These are phyloP conservation scores for Pantherophis vulpinus DNA, from an alignment of 2,797 vertebrate genomes.

Conservation along the genomic window DNA sequence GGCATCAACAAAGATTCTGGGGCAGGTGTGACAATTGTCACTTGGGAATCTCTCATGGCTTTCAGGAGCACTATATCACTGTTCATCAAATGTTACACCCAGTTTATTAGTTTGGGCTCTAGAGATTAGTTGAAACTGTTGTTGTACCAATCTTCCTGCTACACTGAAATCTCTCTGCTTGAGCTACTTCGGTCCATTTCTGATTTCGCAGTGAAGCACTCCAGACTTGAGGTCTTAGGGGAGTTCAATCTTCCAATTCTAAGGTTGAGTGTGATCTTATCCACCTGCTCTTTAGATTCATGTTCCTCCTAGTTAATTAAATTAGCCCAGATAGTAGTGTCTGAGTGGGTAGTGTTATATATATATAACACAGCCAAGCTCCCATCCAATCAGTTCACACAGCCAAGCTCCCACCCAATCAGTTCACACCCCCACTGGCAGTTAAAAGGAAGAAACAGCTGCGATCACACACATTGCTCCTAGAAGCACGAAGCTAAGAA, in stretches of 20 bases:
- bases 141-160: background rate
- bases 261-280: background rate
- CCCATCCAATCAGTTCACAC: too few relatives aligned
- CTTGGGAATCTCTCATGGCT: background rate
- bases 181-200: background rate
- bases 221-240: background rate
- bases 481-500: too few relatives aligned
- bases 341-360: too few relatives aligned
- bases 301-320: too few relatives aligned
- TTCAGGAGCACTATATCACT: background rate
- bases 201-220: background rate
- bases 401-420: too few relatives aligned
- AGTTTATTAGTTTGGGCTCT: background rate
- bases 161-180: background rate
- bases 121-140: background rate
- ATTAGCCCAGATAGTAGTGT: too few relatives aligned
- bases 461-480: too few relatives aligned
- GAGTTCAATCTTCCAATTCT: background rate
- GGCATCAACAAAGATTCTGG: background rate
- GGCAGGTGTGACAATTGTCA: background rate
- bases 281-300: too few relatives aligned
- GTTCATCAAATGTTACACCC: background rate
- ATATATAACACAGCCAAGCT: too few relatives aligned
- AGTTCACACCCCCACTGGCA: too few relatives aligned
- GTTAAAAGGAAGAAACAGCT: too few relatives aligned